These are phyloP conservation scores for Callaeas wilsoni DNA, from an alignment of 2,113 vertebrate genomes.

Conservation along the genomic window DNA sequence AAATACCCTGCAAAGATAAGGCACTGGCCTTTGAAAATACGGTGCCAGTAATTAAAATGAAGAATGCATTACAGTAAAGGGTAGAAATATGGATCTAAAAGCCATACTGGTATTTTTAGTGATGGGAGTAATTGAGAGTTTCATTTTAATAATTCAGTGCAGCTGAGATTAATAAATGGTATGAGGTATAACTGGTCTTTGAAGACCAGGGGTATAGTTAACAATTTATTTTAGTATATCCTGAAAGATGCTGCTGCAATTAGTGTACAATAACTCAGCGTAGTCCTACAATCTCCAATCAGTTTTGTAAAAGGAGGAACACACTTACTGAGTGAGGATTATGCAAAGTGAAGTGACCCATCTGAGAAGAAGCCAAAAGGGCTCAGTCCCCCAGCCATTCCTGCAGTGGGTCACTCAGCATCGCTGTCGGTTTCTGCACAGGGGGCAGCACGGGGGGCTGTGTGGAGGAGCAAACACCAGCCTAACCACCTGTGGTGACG, in stretches of 20 bases:
- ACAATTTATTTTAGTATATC: constrained; percentile 49
- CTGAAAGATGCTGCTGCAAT: constrained; percentile 1
- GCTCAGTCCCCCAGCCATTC: background rate
- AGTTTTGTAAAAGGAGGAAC: background rate
- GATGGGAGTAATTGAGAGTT: constrained; percentile 43
- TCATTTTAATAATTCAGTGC: constrained; percentile 69
- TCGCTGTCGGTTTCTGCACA: fast-evolving
- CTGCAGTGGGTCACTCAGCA: fast-evolving
- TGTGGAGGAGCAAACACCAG: background rate
- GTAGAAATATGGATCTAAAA: constrained; percentile 49
- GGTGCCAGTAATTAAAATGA: constrained; percentile 31
- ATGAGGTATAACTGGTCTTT: constrained; percentile 32
- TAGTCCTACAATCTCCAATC: background rate
- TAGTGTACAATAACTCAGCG: background rate
- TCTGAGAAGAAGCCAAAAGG: background rate
- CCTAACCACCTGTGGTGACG: fast-evolving
- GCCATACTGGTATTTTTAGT: constrained; percentile 53
- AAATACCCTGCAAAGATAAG: background rate
- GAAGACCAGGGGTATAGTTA: constrained; percentile 43
- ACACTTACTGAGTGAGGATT: background rate
- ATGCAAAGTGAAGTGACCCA: background rate
- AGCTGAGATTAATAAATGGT: constrained; percentile 52
- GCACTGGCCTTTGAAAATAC: constrained; percentile 24
- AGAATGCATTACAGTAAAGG: constrained; percentile 5
- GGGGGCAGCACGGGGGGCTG: background rate